These are phyloP conservation scores for Drosophila seclusa DNA, from an alignment of 2,888 invertebrate genomes.

Conservation along the genomic window DNA sequence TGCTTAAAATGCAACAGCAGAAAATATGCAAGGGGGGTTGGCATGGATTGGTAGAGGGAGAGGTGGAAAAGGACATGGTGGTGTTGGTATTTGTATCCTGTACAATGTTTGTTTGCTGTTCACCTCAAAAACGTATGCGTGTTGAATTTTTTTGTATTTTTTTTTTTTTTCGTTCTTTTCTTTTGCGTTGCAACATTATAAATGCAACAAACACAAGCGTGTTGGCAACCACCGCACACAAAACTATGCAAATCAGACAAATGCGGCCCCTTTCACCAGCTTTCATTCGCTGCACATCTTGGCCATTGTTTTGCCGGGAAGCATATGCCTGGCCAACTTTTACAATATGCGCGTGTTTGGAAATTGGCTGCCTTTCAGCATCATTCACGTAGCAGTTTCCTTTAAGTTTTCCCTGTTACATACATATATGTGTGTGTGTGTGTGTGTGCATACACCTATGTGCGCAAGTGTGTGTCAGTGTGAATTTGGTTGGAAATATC, in stretches of 20 bases:
- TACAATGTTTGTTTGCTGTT: conserved; percentile 48
- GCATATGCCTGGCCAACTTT: conserved; percentile 67
- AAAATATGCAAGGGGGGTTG: conserved; percentile 26
- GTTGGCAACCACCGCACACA: conserved; percentile 44
- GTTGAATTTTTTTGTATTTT: conserved; percentile 42
- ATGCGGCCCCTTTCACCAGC: conserved; percentile 32
- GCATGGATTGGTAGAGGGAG: neutral
- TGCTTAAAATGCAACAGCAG: conserved; percentile 76
- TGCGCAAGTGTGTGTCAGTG: conserved; percentile 20
- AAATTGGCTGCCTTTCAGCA: conserved; percentile 68
- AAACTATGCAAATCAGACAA: conserved; percentile 75
- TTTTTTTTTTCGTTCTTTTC: neutral
- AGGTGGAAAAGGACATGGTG: neutral
- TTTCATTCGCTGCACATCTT: conserved; percentile 22
- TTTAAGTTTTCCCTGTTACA: conserved; percentile 39
- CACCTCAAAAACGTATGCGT: conserved; percentile 70
- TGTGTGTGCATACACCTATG: conserved; percentile 13
- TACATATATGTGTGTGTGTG: conserved; percentile 15
- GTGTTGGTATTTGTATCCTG: conserved; percentile 11
- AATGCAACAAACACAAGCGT: conserved; percentile 63
- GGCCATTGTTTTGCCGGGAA: conserved; percentile 54
- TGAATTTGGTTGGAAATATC: conserved; percentile 60
- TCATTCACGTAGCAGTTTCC: conserved; percentile 47
- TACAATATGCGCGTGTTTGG: conserved; percentile 64
- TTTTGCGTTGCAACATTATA: conserved; percentile 63